phyloP scores from a whole-genome alignment of 2,113 vertebrate genomes.

The Ranitomeya variabilis region DNA sequence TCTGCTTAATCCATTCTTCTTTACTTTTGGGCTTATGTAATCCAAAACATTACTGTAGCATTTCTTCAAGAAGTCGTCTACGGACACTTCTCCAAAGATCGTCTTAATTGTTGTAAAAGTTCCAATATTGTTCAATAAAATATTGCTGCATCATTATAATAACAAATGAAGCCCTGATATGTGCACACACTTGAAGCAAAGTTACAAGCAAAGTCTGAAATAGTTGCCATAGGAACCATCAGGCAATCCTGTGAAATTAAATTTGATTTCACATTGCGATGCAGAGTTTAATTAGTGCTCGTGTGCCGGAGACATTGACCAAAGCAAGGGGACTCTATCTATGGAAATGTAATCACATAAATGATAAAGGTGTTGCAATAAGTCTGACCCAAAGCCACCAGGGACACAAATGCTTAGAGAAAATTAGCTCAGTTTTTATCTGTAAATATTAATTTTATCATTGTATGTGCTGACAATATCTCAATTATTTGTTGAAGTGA shows the following conservation, averaged over 20 bases:
- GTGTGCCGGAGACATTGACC: slow-evolving; percentile 20
- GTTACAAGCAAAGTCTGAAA: background rate
- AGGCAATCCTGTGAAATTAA: slow-evolving; percentile 25
- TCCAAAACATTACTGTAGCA: background rate
- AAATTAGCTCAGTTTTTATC: slow-evolving; percentile 7
- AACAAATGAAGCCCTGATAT: background rate
- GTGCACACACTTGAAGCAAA: background rate
- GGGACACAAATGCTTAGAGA: background rate
- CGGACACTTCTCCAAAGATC: background rate
- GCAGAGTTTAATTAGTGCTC: slow-evolving; percentile 39
- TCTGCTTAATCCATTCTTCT: slow-evolving; percentile 64
- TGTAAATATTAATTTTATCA: slow-evolving; percentile 27
- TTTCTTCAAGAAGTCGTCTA: background rate
- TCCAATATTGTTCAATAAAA: background rate
- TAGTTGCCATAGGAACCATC: slow-evolving; percentile 31
- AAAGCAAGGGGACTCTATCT: background rate
- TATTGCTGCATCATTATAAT: background rate
- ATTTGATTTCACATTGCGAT: slow-evolving; percentile 29
- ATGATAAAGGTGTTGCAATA: background rate
- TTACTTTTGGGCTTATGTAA: slow-evolving; percentile 46
- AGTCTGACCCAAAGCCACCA: background rate
- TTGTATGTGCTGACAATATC: slow-evolving; percentile 15
- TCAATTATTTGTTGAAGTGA: slow-evolving; percentile 26
- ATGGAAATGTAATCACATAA: slow-evolving; percentile 23
- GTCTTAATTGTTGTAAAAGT: background rate